Base-by-base conservation (phyloP, 2,113 vertebrate species). In the Epinephelus lanceolatus region DNA sequence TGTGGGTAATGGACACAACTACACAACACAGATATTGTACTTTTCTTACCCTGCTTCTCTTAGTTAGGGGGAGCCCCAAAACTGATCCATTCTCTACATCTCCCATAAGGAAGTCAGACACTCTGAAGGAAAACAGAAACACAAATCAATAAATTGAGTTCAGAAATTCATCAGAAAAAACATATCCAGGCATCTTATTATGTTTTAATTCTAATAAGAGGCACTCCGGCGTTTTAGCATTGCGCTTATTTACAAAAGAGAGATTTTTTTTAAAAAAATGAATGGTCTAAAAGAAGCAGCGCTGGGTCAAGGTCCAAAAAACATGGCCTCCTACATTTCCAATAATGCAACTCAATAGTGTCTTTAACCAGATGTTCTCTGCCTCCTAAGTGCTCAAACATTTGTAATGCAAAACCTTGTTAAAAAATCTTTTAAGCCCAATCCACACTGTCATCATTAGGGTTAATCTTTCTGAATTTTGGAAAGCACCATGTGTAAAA, bases 101-200 rank as follows among this genome's bases (percentile, higher is more conserved):
- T 96, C 98, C 98, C 98, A 99, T 99, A 96, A 99, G 97, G 96
- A 99, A 98, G 93, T 98, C 97, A 94, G 98, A 99, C 95, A 99
- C 97, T 91, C 98, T 99, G 95, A 74, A 92, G 74, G 63, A 56
- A 84, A 85, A 81, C 9, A 4, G 1, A 76, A 63, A 83, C 17
- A 59, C 3, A 51, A 66, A 86, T 18, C 7, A 25, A 82, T 12
- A 45, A 2, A 40, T 2, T 6, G 3, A 8, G 18, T 37, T 61
- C 14, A 67, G 51, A 77, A 71, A 55, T 0, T 23, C 21, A 45
- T 33, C n/a, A 77, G 13, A 49, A 9, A 40, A 75, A 57, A 51
- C 23, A 57, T 8, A n/a, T 30, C 1, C 5, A 57, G 45, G n/a
- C 33, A 47, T 52, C 1, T 42, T 5, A 67, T 45, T 12, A 33